Base-by-base conservation (phyloP, 2,797 vertebrate genomes). In the Discoglossus pictus region DNA sequence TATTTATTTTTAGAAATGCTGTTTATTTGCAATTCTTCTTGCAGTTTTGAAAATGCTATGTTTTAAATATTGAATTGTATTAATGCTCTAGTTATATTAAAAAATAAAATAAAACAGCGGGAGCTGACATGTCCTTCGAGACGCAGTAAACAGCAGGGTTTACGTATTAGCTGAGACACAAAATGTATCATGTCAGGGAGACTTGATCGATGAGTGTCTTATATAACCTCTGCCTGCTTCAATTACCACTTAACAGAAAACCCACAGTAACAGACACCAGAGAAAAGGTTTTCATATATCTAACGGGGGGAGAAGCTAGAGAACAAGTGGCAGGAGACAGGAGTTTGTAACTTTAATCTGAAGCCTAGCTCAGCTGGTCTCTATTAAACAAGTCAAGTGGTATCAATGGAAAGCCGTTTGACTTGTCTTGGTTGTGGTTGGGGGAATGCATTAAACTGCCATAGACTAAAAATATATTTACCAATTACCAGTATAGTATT, bases 171-270 rank as follows among this genome's bases (percentile, higher is more conserved):
- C 43, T 61, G 59, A 38, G 34, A 61, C 13, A 38, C 50, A 20
- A 48, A 34, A 62, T 27, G 15, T 27, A 51, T 51, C 11, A 38
- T 62, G 44, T 62, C 60, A 51, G 34, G 1, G 27, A 21, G 39
- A 27, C 11, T 50, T 62, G 60, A 62, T 62, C n/a, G 47, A 62
- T 62, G 46, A 51, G 39, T 46, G 35, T 40, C 27, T 35, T 50
- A 44, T 17, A 24, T 51, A 34, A 39, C 35, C 35, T 17, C 47
- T 35, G 25, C 47, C 25, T 48, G 59, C 51, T 50, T 39, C 25
- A 24, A 7, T 40, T 62, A 27, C 48, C 47, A 51, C 36, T 40
- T n/a, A 62, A 51, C 46, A 39, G 16, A 35, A 61, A 21, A 48
- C 47, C 38, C 18, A 18, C 27, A 46, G 46, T 50, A 7, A 10